Conservation (phyloP, 2,797 vertebrate species). For the Nyctalus aviator region DNA sequence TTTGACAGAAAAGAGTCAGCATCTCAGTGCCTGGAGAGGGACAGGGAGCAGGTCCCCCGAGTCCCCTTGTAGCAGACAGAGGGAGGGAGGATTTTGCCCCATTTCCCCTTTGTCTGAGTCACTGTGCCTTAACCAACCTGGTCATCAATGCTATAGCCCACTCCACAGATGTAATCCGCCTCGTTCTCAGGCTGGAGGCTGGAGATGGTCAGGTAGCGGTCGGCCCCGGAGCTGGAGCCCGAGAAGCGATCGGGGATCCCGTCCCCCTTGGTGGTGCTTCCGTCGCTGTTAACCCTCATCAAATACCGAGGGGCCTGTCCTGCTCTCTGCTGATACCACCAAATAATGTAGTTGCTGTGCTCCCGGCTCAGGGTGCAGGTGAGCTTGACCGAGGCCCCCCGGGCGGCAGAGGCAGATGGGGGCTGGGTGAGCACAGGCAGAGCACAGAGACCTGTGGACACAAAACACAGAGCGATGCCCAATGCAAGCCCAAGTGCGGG, state of each 20-base stretch:
- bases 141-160: too few relatives aligned
- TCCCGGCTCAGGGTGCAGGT: too few relatives aligned
- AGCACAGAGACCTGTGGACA: not conserved
- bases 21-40: too few relatives aligned
- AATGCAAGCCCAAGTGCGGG: not conserved
- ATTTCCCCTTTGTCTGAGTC: not conserved
- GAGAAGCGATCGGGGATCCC: too few relatives aligned
- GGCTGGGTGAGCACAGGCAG: not conserved
- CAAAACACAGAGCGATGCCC: not conserved
- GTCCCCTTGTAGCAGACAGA: fast-evolving
- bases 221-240: too few relatives aligned
- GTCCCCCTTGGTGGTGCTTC: too few relatives aligned
- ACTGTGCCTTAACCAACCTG: not conserved
- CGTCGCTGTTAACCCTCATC: too few relatives aligned
- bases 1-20: not conserved
- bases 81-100: not conserved
- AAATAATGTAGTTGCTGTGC: too few relatives aligned
- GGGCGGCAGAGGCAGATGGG: not conserved
- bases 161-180: too few relatives aligned
- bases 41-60: fast-evolving
- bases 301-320: not conserved
- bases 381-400: not conserved
- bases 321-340: too few relatives aligned
- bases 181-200: too few relatives aligned
- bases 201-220: too few relatives aligned